Conservation (phyloP, 1,140 invertebrate genomes). For the Euwallacea similis region DNA sequence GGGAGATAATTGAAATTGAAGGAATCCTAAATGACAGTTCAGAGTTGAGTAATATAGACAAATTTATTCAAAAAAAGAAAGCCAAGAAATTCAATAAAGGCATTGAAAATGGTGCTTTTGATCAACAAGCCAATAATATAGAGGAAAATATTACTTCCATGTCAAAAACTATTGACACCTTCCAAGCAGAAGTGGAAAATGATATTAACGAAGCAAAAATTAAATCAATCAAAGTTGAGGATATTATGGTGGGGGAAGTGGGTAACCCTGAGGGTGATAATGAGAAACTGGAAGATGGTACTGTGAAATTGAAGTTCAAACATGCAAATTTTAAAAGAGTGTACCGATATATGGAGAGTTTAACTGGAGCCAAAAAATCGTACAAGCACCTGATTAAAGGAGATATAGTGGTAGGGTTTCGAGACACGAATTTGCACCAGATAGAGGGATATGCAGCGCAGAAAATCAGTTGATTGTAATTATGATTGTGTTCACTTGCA, state of each 20-base stretch:
- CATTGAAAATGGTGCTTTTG: slow-evolving; percentile 42
- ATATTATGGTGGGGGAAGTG: slow-evolving; percentile 44
- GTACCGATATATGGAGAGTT: slow-evolving; percentile 35
- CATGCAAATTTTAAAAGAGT: slow-evolving; percentile 43
- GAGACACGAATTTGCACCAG: slow-evolving; percentile 47
- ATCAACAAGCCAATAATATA: slow-evolving; percentile 39
- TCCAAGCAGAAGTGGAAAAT: slow-evolving; percentile 49
- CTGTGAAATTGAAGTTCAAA: slow-evolving; percentile 45
- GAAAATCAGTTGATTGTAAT: too few relatives aligned
- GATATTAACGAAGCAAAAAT: slow-evolving; percentile 50
- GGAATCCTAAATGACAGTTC: slow-evolving; percentile 32
- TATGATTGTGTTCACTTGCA: too few relatives aligned
- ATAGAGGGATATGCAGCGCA: slow-evolving; percentile 45
- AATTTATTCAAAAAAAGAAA: slow-evolving; percentile 24
- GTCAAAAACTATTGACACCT: slow-evolving; percentile 43
- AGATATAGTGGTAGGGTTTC: slow-evolving; percentile 47
- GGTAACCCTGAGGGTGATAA: slow-evolving; percentile 43
- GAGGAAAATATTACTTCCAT: slow-evolving; percentile 45
- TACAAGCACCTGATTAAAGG: slow-evolving; percentile 50
- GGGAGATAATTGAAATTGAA: slow-evolving; percentile 43
- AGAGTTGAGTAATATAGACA: slow-evolving; percentile 25
- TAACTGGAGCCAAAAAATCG: slow-evolving; percentile 40
- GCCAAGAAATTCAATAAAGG: slow-evolving; percentile 33
- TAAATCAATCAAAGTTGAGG: slow-evolving; percentile 28
- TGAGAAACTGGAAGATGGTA: slow-evolving; percentile 41